Percentiles rank a stretch among this genome's conserved stretches.
Conservation (phyloP, 2,797 vertebrate species). For the Notoglanidium macrostoma region DNA sequence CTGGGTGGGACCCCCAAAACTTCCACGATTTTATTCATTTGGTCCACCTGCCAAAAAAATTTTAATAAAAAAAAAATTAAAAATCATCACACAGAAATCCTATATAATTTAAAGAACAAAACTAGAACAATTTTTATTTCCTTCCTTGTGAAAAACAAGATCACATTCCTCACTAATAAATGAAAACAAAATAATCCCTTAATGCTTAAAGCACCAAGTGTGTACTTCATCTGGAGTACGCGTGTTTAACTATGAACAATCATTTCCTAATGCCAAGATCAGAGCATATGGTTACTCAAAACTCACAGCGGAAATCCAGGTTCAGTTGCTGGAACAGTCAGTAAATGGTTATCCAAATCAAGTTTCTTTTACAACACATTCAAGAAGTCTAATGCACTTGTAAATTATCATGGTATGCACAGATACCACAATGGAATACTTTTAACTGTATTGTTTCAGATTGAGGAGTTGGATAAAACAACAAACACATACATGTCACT, state of each 20-base stretch:
- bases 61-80: too few relatives aligned
- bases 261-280: background rate
- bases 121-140: background rate
- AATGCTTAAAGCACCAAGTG: background rate
- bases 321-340: background rate
- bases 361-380: background rate
- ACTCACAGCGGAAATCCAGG: background rate
- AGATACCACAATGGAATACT: background rate
- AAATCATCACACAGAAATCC: background rate
- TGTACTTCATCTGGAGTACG: background rate
- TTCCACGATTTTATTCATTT: conserved; percentile 99
- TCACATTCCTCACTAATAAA: background rate
- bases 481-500: background rate
- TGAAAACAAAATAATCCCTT: background rate
- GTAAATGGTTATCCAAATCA: background rate
- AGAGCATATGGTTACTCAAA: background rate
- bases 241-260: background rate
- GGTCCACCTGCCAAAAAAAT: conserved; percentile 86
- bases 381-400: background rate
- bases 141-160: background rate
- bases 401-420: background rate
- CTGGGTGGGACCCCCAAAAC: conserved; percentile 94
- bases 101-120: background rate
- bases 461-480: too few relatives aligned
- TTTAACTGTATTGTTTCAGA: background rate